Conservation (phyloP, 92 coral and sea anemone species). For the Pocillopora grandis region DNA sequence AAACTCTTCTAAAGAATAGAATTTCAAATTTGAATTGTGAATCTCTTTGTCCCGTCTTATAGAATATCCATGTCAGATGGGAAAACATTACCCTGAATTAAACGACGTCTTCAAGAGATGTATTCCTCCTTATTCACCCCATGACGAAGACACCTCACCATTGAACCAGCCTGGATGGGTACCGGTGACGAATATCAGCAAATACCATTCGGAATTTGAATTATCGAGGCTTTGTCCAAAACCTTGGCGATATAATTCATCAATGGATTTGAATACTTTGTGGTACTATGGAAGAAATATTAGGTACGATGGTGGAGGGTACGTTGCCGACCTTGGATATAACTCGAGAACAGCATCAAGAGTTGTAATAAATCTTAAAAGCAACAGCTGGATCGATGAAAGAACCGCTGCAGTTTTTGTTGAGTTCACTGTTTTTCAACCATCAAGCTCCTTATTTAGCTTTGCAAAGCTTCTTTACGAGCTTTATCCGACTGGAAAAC, state of each 20-base stretch:
- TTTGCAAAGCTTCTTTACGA: slow-evolving; percentile 76
- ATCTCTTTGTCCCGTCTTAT: background rate
- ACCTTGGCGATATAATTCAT: slow-evolving; percentile 83
- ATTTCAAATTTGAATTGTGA: too few relatives aligned
- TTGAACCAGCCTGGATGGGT: slow-evolving; percentile 82
- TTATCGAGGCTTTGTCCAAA: slow-evolving; percentile 71
- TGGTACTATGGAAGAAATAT: slow-evolving; percentile 52
- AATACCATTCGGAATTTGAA: slow-evolving; percentile 55
- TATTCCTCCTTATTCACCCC: slow-evolving; percentile 61
- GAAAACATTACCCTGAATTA: slow-evolving; percentile 13
- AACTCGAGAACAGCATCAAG: slow-evolving; percentile 74
- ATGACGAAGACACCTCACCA: slow-evolving; percentile 58
- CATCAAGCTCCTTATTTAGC: slow-evolving; percentile 78
- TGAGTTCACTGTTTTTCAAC: slow-evolving; percentile 90
- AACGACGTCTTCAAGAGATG: slow-evolving; percentile 48
- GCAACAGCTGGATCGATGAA: slow-evolving; percentile 79
- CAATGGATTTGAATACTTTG: slow-evolving; percentile 62
- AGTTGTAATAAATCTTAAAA: slow-evolving; percentile 67
- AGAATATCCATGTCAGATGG: slow-evolving; percentile 64
- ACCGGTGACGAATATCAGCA: slow-evolving; percentile 68
- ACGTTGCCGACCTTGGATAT: slow-evolving; percentile 89
- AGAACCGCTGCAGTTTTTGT: slow-evolving; percentile 71
- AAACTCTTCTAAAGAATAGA: too few relatives aligned
- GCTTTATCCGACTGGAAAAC: slow-evolving; percentile 67
- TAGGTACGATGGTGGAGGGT: slow-evolving; percentile 87